Evolutionary conservation across 2,797 vertebrate species (phyloP).

Genomic region (Ctenosaura bakeri): DNA sequence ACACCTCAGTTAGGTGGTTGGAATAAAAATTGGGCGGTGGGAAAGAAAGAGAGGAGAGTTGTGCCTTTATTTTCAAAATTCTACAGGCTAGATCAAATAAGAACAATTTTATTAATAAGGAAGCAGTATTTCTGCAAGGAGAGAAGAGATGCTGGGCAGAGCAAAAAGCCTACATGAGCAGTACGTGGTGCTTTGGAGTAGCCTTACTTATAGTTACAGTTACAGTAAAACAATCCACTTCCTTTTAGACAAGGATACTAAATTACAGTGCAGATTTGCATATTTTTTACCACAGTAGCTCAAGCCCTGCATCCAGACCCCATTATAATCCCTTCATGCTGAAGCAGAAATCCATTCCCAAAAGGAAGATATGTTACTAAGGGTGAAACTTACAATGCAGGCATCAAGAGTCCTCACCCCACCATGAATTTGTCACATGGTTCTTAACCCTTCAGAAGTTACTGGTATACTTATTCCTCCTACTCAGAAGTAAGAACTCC

Average conservation of each 20-base stretch:
- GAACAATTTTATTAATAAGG: conserved; percentile 75
- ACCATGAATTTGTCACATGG: conserved; percentile 53
- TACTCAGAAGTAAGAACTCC: conserved; percentile 55
- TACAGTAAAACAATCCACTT: conserved; percentile 59
- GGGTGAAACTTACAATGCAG: conserved; percentile 2
- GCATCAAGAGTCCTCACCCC: conserved; percentile 37
- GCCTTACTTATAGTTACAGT: conserved; percentile 54
- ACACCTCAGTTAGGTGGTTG: not conserved
- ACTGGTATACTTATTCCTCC: conserved; percentile 59
- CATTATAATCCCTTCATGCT: not conserved
- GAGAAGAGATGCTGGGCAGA: conserved; percentile 71
- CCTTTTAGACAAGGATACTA: conserved; percentile 31
- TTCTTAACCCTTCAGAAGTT: conserved; percentile 52
- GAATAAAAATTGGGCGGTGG: conserved; percentile 4
- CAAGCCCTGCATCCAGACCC: conserved; percentile 25
- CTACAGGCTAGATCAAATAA: conserved; percentile 72
- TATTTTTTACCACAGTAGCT: not conserved
- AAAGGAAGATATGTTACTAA: conserved; percentile 30
- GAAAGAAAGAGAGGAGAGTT: conserved; percentile 38
- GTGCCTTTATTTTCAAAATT: conserved; percentile 77
- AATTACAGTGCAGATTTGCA: conserved; percentile 53
- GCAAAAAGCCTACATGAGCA: conserved; percentile 71
- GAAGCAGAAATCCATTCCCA: conserved; percentile 30
- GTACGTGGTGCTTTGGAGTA: conserved; percentile 44
- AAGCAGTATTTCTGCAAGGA: conserved; percentile 69